Evolutionary conservation across 2,888 invertebrate genomes (phyloP).

Genomic region (Oxycera nigricornis): DNA sequence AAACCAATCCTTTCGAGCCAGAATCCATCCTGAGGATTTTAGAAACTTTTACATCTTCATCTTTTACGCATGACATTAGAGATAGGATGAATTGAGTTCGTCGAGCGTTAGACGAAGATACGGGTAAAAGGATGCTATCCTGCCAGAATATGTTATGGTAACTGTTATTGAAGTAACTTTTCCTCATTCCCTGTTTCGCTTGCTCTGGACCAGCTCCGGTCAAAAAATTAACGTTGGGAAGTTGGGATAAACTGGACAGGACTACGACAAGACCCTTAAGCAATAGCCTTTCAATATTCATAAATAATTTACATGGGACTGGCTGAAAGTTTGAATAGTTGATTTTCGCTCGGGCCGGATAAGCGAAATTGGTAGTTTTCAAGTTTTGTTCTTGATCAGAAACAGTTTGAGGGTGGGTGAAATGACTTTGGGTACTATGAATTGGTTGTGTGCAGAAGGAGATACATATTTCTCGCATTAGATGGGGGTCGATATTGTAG

Average conservation of each 20-base stretch:
- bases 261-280: conserved; percentile 35
- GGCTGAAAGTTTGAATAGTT: conserved; percentile 38
- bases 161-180: neutral
- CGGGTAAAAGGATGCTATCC: neutral
- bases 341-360: neutral
- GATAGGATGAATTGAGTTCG: neutral
- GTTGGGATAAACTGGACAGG: neutral
- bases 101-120: neutral
- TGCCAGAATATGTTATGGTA: conserved; percentile 8
- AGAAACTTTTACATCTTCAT: conserved; percentile 35
- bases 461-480: too few relatives aligned
- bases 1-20: conserved; percentile 25
- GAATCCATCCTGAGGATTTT: conserved; percentile 24
- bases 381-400: neutral
- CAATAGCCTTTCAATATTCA: conserved; percentile 48
- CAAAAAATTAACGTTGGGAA: conserved; percentile 27
- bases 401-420: neutral
- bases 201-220: too few relatives aligned
- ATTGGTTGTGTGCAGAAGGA: too few relatives aligned
- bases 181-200: neutral
- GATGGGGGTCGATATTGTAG: too few relatives aligned
- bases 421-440: too few relatives aligned
- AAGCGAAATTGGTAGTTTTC: neutral
- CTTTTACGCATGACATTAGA: conserved; percentile 31
- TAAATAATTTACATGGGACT: conserved; percentile 47